A percentile compares a stretch with the other conserved stretches of the same genome.
Conservation (phyloP, 1,140 invertebrate species). For the Nephila pilipes region DNA sequence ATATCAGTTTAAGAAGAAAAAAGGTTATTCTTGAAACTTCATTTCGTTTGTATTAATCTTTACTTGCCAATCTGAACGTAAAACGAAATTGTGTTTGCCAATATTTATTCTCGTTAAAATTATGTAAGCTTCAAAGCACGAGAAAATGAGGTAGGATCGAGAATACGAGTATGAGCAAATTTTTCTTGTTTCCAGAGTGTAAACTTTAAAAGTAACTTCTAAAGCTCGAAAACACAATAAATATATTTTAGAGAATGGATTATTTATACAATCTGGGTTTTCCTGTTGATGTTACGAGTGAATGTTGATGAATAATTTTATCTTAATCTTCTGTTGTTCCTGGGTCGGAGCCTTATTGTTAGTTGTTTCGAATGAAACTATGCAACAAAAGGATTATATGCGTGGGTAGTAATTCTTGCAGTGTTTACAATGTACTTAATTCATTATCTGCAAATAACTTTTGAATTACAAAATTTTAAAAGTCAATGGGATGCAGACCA, state of each 20-base stretch:
- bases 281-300: background rate
- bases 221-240: background rate
- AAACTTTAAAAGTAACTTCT: background rate
- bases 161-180: background rate
- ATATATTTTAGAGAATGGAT: background rate
- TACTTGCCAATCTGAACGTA: background rate
- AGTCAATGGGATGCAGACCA: too few species aligned
- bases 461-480: too few species aligned
- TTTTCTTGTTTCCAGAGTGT: background rate
- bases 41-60: background rate
- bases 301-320: background rate
- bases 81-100: constrained; percentile 2
- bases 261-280: background rate
- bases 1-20: background rate
- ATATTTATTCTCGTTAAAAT: background rate
- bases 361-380: too few species aligned
- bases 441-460: too few species aligned
- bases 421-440: too few species aligned
- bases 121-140: background rate
- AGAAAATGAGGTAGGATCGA: background rate
- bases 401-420: too few species aligned
- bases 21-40: background rate
- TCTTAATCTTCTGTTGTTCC: background rate
- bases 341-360: too few species aligned
- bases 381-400: too few species aligned